Evolutionary conservation across 2,113 vertebrate species (phyloP), one percentile per base, ranked within the genome.

Genomic region (Mustela nigripes): DNA sequence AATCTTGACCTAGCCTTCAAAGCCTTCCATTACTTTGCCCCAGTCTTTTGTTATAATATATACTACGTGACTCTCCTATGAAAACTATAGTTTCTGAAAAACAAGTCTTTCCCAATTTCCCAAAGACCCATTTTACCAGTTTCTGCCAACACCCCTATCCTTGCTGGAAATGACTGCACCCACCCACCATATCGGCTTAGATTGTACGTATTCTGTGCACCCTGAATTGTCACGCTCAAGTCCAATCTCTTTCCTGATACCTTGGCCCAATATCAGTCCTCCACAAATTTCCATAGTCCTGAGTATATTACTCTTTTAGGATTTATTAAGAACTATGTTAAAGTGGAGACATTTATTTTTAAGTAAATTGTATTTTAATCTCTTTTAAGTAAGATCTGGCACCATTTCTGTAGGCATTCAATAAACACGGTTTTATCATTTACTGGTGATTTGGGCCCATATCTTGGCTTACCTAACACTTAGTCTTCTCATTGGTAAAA

Each of bases 341-440:
- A 87, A 63, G 56, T 60, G 56, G 62, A 94, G 53, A 7, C 10
- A 69, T 94, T 84, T 94, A 80, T 97, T 79, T n/a, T 91, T 76
- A 96, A 89, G 12, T 87, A 65, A 94, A 97, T 21, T 88, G 3
- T 78, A 60, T 95, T 89, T 91, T 36, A 39, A 92, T 81, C 78
- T 93, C 69, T 83, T 92, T 73, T 14, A 79, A 90, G 63, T 67
- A 67, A 89, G 56, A 88, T 53, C 7, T 53, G 53, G 39, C 42
- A 96, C n/a, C 53, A 1, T 89, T 74, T 11, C 14, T 83, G n/a
- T 89, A 89, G 33, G 14, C 8, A 86, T 78, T 71, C 65, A 63
- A 36, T 89, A 83, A 97, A 86, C 7, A 28, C 48, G 26, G 1
- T 19, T 74, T 91, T 94, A 18, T 48, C 21, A 39, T 60, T 92